Evolutionary conservation across 1,140 invertebrate species (phyloP).

Genomic region (Macrobrachium nipponense): DNA sequence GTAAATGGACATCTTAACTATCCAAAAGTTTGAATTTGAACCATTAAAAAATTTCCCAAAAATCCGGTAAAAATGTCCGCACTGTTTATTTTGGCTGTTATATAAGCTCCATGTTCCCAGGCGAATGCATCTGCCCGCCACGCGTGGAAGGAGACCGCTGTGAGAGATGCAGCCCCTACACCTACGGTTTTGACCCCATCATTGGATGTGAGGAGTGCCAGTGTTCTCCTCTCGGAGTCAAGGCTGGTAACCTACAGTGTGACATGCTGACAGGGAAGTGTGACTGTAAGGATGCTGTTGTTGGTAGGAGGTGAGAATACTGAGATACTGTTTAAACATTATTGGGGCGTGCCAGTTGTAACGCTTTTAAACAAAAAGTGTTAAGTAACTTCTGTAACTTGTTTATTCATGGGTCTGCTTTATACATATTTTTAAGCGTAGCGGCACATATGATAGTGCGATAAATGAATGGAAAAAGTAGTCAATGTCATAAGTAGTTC

Average conservation of each 20-base stretch:
- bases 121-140: slow-evolving; percentile 75
- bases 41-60: neutral
- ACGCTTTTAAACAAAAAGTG: no score
- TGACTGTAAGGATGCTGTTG: slow-evolving; percentile 69
- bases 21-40: neutral
- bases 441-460: no score
- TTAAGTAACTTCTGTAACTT: no score
- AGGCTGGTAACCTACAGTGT: slow-evolving; percentile 84
- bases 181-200: slow-evolving; percentile 94
- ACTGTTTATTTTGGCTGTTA: no score
- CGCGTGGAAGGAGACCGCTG: slow-evolving; percentile 79
- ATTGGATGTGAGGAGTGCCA: slow-evolving; percentile 96
- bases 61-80: no score
- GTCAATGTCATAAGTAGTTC: no score
- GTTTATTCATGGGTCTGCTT: neutral
- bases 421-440: neutral
- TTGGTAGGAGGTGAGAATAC: slow-evolving; percentile 53
- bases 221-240: slow-evolving; percentile 86
- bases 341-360: no score
- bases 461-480: no score
- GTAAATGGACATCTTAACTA: slow-evolving; percentile 16
- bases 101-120: slow-evolving; percentile 62
- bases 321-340: neutral
- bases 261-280: slow-evolving; percentile 88
- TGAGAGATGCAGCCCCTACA: slow-evolving; percentile 86